A percentile compares a stretch with the other conserved stretches of the same genome.
Conservation (phyloP, 2,888 invertebrate genomes). For the Eretmocerus hayati region DNA sequence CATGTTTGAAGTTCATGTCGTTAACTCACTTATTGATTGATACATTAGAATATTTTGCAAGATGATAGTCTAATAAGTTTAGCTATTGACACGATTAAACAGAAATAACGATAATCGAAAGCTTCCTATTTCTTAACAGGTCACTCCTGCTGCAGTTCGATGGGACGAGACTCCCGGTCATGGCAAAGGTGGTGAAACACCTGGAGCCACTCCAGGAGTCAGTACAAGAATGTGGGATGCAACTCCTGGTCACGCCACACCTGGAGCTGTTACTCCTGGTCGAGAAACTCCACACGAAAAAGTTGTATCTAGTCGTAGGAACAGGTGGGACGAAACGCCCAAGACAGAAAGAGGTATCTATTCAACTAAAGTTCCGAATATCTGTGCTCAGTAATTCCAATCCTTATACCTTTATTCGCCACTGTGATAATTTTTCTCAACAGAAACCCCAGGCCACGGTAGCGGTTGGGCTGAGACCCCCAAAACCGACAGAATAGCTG, state of each 20-base stretch:
- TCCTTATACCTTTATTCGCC: background rate
- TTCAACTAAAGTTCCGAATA: too few relatives aligned
- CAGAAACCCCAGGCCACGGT: conserved; percentile 91
- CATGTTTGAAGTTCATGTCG: background rate
- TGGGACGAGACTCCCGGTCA: conserved; percentile 97
- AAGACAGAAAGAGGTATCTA: conserved; percentile 79
- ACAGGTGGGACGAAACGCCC: conserved; percentile 99
- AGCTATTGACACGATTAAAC: too few relatives aligned
- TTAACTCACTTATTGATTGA: background rate
- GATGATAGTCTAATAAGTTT: too few relatives aligned
- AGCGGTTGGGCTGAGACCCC: conserved; percentile 99
- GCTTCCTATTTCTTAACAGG: conserved; percentile 43
- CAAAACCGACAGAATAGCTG: conserved; percentile 79
- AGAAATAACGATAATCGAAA: background rate
- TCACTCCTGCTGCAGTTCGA: conserved; percentile 69
- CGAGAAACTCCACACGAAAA: conserved; percentile 74
- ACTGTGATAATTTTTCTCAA: background rate
- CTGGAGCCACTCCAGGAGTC: conserved; percentile 85
- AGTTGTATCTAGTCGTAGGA: conserved; percentile 71
- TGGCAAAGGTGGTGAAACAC: conserved; percentile 72
- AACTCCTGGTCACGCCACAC: conserved; percentile 88
- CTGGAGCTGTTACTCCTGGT: conserved; percentile 77
- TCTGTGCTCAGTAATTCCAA: background rate
- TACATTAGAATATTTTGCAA: background rate
- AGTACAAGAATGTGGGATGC: conserved; percentile 94